Conservation (phyloP, 2,888 invertebrate species). For the Tetropium fuscum region DNA sequence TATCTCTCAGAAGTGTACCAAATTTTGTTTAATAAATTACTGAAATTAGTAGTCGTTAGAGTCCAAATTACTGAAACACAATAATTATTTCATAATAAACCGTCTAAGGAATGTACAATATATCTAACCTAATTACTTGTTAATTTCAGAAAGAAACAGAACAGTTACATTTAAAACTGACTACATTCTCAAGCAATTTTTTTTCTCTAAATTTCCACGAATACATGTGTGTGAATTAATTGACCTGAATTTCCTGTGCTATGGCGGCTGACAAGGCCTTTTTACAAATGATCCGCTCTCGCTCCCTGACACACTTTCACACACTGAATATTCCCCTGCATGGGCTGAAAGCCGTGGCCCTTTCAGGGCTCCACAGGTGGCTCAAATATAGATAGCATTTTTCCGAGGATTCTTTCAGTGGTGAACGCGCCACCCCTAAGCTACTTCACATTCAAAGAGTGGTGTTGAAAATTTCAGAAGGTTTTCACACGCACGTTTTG, state of each 20-base stretch:
- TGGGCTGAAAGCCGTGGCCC: constrained; percentile 21
- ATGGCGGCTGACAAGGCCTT: constrained; percentile 37
- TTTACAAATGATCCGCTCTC: constrained; percentile 64
- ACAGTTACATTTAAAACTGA: no score
- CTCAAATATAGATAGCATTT: constrained; percentile 61
- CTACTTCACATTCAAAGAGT: constrained; percentile 51
- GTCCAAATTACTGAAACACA: no score
- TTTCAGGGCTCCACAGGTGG: constrained; percentile 60
- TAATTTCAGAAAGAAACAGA: no score
- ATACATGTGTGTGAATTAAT: no score
- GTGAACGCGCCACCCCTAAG: constrained; percentile 33
- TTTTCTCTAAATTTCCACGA: no score
- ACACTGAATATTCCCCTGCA: constrained; percentile 52
- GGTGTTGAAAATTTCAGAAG: constrained; percentile 47
- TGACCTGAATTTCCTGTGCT: constrained; percentile 7
- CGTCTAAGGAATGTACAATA: no score
- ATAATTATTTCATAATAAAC: no score
- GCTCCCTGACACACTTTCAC: constrained; percentile 51
- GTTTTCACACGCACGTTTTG: constrained; percentile 40
- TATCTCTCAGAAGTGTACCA: no score
- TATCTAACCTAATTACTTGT: no score
- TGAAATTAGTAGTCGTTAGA: no score
- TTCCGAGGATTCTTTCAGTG: constrained; percentile 59
- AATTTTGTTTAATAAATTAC: no score
- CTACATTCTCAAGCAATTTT: no score